phyloP scores from a whole-genome alignment of 2,113 vertebrate species.

The Callospermophilus lateralis region DNA sequence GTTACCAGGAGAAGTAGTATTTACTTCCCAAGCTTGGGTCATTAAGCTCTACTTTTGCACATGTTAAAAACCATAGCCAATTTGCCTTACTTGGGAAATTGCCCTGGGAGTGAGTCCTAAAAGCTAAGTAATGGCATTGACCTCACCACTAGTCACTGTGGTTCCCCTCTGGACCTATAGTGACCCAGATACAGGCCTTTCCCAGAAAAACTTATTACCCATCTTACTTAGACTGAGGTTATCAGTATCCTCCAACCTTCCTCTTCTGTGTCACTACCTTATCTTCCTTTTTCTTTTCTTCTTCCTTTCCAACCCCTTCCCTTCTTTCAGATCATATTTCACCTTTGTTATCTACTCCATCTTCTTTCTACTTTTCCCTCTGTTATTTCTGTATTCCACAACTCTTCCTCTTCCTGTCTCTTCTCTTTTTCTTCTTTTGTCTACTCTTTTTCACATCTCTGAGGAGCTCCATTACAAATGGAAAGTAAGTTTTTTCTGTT shows the following conservation, averaged over 20 bases:
- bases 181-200: not conserved
- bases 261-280: not conserved
- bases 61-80: not conserved
- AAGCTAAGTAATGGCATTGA: not conserved
- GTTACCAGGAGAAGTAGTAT: slow-evolving; percentile 22
- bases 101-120: not conserved
- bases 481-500: slow-evolving; percentile 8
- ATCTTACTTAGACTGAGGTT: not conserved
- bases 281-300: not conserved
- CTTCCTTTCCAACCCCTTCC: not conserved
- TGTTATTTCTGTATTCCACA: slow-evolving; percentile 7
- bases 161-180: not conserved
- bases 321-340: not conserved
- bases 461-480: not conserved
- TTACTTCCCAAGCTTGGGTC: slow-evolving; percentile 39
- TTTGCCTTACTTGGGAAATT: slow-evolving; percentile 46
- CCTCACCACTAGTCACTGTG: not conserved
- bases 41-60: not conserved
- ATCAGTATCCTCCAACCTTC: not conserved
- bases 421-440: slow-evolving; percentile 4
- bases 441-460: not conserved
- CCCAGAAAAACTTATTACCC: not conserved
- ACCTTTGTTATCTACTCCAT: not conserved
- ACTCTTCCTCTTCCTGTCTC: not conserved
- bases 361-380: not conserved